These are phyloP conservation scores for Aphidoletes aphidimyza DNA, from an alignment of 2,888 invertebrate genomes.

Conservation along the genomic window DNA sequence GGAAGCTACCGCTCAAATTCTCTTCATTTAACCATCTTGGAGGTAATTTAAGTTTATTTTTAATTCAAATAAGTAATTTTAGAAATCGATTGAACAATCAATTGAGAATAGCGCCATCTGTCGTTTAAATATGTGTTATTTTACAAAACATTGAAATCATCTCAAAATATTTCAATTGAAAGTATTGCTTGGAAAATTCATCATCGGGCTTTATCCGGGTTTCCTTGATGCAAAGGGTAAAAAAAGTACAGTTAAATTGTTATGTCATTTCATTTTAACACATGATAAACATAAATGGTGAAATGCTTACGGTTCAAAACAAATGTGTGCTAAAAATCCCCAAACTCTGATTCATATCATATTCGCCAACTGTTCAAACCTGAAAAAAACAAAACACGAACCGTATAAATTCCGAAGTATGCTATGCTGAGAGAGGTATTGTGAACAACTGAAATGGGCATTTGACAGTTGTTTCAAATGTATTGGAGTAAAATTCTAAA, in stretches of 20 bases:
- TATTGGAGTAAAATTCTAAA: slow-evolving; percentile 3
- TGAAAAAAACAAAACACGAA: background rate
- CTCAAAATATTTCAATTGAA: background rate
- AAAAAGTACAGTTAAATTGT: no score
- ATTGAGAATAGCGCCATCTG: background rate
- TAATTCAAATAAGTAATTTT: background rate
- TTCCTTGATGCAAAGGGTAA: no score
- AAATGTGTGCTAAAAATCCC: slow-evolving; percentile 12
- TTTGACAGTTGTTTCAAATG: background rate
- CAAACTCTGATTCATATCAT: slow-evolving; percentile 13
- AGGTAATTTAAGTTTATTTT: background rate
- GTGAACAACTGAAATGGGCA: background rate
- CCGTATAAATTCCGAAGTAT: background rate
- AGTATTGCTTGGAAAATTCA: no score
- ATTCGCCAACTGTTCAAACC: background rate
- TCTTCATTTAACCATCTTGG: background rate
- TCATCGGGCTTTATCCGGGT: no score
- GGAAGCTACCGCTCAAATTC: no score
- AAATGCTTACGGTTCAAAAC: background rate
- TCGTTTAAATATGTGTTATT: background rate
- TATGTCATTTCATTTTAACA: no score
- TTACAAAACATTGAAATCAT: background rate
- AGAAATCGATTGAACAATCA: background rate
- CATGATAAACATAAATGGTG: no score
- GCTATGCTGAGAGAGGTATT: background rate